Evolutionary conservation across 1,140 invertebrate species (phyloP).

Genomic region (Drosophila lacteicornis): DNA sequence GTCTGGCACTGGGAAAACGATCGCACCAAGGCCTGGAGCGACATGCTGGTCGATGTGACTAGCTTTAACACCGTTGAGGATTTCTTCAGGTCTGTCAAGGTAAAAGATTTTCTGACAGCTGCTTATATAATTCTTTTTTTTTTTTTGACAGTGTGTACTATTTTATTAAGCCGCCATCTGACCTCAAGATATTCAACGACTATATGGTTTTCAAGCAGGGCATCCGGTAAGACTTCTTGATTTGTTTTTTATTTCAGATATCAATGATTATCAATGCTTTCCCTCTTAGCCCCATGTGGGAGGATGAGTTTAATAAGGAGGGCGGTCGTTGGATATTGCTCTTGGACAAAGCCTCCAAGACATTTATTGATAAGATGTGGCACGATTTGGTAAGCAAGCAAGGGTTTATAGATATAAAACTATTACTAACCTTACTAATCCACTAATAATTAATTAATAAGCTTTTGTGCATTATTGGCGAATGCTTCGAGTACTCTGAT

Average conservation of each 20-base stretch:
- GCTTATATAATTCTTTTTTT: slow-evolving; percentile 79
- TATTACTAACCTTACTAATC: slow-evolving; percentile 36
- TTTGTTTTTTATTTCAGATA: neutral
- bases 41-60: slow-evolving; percentile 96
- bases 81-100: slow-evolving; percentile 90
- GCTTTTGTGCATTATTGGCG: slow-evolving; percentile 97
- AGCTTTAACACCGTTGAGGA: slow-evolving; percentile 99
- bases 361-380: slow-evolving; percentile 96
- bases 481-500: slow-evolving; percentile 96
- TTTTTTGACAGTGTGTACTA: slow-evolving; percentile 94
- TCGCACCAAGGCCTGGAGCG: slow-evolving; percentile 94
- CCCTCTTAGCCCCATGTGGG: slow-evolving; percentile 95
- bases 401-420: too few species aligned
- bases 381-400: slow-evolving; percentile 92
- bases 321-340: slow-evolving; percentile 98
- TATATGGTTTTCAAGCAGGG: slow-evolving; percentile 99
- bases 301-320: slow-evolving; percentile 93
- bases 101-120: too few species aligned
- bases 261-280: neutral
- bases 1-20: slow-evolving; percentile 99
- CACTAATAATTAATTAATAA: slow-evolving; percentile 8
- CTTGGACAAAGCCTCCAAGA: slow-evolving; percentile 93
- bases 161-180: slow-evolving; percentile 97
- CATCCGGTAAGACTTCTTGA: slow-evolving; percentile 87
- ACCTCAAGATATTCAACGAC: slow-evolving; percentile 95